Percentiles rank a stretch among this genome's conserved stretches.
Conservation (phyloP, 2,113 vertebrate species). For the Willisornis vidua region DNA sequence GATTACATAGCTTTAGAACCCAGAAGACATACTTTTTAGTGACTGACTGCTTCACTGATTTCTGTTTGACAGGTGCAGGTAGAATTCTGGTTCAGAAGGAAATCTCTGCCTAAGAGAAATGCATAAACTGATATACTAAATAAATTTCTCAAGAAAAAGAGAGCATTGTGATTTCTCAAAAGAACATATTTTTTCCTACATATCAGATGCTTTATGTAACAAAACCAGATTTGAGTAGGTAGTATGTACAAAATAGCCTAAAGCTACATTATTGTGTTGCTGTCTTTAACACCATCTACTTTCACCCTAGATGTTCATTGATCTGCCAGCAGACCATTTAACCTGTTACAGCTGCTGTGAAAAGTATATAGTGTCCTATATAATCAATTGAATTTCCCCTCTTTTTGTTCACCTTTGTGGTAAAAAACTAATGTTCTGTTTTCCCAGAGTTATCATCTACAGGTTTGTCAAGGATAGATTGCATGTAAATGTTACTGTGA, state of each 20-base stretch:
- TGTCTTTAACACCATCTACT: not conserved
- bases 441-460: not conserved
- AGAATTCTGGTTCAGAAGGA: not conserved
- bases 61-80: not conserved
- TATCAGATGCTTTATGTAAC: not conserved
- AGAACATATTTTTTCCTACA: not conserved
- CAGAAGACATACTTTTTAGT: not conserved
- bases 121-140: not conserved
- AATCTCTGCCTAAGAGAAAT: not conserved
- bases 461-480: not conserved
- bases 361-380: not conserved
- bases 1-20: not conserved
- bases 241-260: not conserved
- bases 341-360: not conserved
- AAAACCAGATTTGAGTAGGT: not conserved
- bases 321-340: not conserved
- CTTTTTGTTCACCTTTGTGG: not conserved
- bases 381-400: not conserved
- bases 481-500: not conserved
- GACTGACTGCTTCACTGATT: not conserved
- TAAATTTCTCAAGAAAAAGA: not conserved
- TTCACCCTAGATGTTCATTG: not conserved
- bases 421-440: not conserved
- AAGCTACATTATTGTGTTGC: rapidly evolving
- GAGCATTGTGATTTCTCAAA: not conserved